Evolutionary conservation across 2,888 invertebrate species (phyloP), one percentile per base, ranked within the genome.

Genomic region (Caenorhabditis imperialis): DNA sequence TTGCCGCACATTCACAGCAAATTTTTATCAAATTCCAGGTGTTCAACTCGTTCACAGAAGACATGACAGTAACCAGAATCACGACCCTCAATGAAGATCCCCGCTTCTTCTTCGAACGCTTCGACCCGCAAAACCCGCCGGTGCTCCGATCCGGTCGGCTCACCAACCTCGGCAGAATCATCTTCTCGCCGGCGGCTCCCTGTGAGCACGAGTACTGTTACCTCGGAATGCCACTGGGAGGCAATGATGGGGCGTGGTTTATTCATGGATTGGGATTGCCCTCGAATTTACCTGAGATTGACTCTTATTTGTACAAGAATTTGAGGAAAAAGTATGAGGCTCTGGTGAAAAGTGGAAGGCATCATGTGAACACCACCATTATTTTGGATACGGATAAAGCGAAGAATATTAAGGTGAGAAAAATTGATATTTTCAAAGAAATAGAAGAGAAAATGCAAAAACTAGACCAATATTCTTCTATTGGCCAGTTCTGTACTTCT

Each of bases 381-480:
- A 91, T 92, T 74, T 88, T 94, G 85, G 93, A 94, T 89, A 94
- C 94, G 3, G 92, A 91, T 50, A 92, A 93, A 89, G 90, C 91
- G 48, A 89, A 90, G 67, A 92, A 92, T 72, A 92, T 93, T 87
- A 78, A 84, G 70, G 83, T 83, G 6, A n/a, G n/a, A n/a, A n/a
- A n/a, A n/a, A n/a, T n/a, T n/a, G n/a, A n/a, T n/a, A n/a, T n/a
- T n/a, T n/a, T n/a, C n/a, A n/a, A n/a, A n/a, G n/a, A n/a, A n/a
- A n/a, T n/a, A n/a, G n/a, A n/a, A n/a, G n/a, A n/a, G n/a, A n/a
- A n/a, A n/a, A n/a, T n/a, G n/a, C n/a, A n/a, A n/a, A n/a, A n/a
- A n/a, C n/a, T n/a, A n/a, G n/a, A n/a, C n/a, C n/a, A n/a, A n/a
- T n/a, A n/a, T n/a, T n/a, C n/a, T n/a, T n/a, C n/a, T n/a, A n/a